A percentile compares a stretch with the other conserved stretches of the same genome.
Conservation (phyloP, 2,888 invertebrate species). For the Sinelater perroti region DNA sequence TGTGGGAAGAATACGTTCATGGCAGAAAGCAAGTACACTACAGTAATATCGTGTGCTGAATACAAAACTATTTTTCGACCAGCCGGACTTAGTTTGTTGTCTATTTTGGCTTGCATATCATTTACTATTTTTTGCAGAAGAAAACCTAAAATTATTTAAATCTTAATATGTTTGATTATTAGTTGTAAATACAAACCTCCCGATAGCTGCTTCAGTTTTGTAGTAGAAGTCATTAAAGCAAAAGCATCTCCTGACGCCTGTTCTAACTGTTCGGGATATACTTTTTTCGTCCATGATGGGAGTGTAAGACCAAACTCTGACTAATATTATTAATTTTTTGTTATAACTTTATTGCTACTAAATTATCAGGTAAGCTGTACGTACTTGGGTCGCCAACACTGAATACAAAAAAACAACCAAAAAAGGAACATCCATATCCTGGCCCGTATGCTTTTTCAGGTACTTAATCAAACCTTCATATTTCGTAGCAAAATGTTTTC, state of each 20-base stretch:
- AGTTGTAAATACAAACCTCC: slow-evolving; percentile 53
- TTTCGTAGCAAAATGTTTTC: slow-evolving; percentile 24
- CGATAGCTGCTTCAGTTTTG: slow-evolving; percentile 54
- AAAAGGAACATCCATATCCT: not conserved
- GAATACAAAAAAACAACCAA: too few species aligned
- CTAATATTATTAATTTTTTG: slow-evolving; percentile 38
- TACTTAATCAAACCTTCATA: slow-evolving; percentile 40
- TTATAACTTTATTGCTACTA: not conserved
- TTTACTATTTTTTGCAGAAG: slow-evolving; percentile 65
- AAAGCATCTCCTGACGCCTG: slow-evolving; percentile 55
- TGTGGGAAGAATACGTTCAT: slow-evolving; percentile 68
- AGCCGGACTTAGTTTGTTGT: not conserved
- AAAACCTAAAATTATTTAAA: slow-evolving; percentile 20
- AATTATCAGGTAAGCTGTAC: too few species aligned
- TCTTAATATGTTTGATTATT: not conserved
- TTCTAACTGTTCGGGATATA: slow-evolving; percentile 53
- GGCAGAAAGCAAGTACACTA: slow-evolving; percentile 67
- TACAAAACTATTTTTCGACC: slow-evolving; percentile 67
- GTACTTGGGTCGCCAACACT: too few species aligned
- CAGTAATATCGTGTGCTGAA: slow-evolving; percentile 72
- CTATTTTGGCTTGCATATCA: slow-evolving; percentile 61
- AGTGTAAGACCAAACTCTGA: slow-evolving; percentile 54
- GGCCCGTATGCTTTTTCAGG: slow-evolving; percentile 5
- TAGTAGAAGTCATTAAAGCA: slow-evolving; percentile 54
- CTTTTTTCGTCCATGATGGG: slow-evolving; percentile 57